Evolutionary conservation across 1,140 invertebrate genomes (phyloP).

Genomic region (Lepidurus apus): DNA sequence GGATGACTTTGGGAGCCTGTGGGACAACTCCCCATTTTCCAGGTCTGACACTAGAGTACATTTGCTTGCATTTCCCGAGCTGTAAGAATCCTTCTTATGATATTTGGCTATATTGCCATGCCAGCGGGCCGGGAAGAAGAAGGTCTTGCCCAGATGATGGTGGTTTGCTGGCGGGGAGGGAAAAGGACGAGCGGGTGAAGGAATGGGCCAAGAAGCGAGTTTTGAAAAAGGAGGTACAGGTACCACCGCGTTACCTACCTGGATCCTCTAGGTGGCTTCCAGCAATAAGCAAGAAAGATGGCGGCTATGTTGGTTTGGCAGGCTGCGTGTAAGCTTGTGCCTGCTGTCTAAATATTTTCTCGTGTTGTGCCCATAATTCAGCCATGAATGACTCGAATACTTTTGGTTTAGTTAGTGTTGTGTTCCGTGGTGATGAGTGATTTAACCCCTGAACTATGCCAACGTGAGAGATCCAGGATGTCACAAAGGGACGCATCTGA

Average conservation of each 20-base stretch:
- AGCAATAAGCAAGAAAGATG: conserved; percentile 22
- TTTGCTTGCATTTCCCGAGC: not conserved
- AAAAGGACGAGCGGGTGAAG: not conserved
- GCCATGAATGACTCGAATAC: not conserved
- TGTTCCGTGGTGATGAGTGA: not conserved
- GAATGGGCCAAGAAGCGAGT: conserved; percentile 1
- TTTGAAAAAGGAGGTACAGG: not conserved
- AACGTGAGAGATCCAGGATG: conserved; percentile 13
- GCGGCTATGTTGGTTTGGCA: conserved; percentile 13
- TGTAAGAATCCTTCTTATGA: not conserved
- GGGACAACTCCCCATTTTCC: not conserved
- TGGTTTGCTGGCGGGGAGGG: conserved; percentile 3
- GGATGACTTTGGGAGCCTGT: not conserved
- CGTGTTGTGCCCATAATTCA: not conserved
- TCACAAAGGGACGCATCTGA: conserved; percentile 17
- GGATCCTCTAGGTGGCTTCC: conserved; percentile 14
- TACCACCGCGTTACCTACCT: conserved; percentile 13
- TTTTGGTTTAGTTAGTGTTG: not conserved
- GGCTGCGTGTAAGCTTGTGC: conserved; percentile 13
- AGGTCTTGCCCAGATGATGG: not conserved
- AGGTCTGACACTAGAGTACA: conserved; percentile 13
- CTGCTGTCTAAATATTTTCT: conserved; percentile 4
- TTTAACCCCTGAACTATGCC: conserved; percentile 5
- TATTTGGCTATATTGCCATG: not conserved
- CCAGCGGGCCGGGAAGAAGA: not conserved